These are phyloP conservation scores for Choloepus hoffmanni DNA, from an alignment of 2,113 vertebrate genomes.

Conservation along the genomic window DNA sequence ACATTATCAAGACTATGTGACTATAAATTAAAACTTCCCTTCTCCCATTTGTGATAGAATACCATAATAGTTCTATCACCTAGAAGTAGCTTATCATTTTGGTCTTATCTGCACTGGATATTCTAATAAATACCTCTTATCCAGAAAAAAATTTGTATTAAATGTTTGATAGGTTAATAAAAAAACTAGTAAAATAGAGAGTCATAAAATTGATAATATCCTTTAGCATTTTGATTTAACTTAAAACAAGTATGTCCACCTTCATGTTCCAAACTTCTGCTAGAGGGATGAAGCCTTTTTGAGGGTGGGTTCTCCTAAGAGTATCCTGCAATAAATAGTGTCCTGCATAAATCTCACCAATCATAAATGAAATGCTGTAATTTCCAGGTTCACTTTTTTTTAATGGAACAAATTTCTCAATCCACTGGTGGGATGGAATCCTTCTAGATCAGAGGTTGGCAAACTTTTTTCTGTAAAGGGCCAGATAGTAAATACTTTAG, in stretches of 20 bases:
- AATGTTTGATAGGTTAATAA: neutral
- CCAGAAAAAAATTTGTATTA: neutral
- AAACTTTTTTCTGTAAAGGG: neutral
- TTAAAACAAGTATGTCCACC: neutral
- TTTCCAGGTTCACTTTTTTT: neutral
- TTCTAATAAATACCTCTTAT: neutral
- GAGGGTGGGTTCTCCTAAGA: neutral
- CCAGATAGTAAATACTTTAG: neutral
- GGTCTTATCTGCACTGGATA: neutral
- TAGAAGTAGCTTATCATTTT: slow-evolving; percentile 19
- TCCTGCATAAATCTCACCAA: neutral
- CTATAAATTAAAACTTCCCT: slow-evolving; percentile 1
- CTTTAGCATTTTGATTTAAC: neutral
- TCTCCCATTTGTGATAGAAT: neutral
- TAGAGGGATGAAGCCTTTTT: neutral
- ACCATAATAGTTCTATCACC: neutral
- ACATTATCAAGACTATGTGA: neutral
- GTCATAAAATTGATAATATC: neutral
- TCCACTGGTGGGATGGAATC: neutral
- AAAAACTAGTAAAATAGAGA: neutral
- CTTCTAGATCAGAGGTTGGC: neutral
- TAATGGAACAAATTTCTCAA: neutral
- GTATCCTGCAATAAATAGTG: neutral
- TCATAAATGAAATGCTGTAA: neutral
- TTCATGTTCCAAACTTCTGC: slow-evolving; percentile 1